phyloP scores from a whole-genome alignment of 2,888 invertebrate genomes.

The Ellobium chinense region DNA sequence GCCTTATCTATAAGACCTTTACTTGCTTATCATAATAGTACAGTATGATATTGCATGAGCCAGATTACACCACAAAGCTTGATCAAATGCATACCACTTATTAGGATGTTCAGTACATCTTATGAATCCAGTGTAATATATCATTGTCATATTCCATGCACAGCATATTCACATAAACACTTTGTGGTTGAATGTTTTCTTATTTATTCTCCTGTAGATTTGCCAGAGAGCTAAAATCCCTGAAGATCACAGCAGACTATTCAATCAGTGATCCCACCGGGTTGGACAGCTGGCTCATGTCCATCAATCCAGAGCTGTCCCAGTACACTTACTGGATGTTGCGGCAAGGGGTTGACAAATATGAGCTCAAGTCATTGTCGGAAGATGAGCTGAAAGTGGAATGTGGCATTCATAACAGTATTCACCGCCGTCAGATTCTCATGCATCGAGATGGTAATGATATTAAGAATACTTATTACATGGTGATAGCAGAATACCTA shows the following conservation, averaged over 20 bases:
- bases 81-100: no score
- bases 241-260: conserved; percentile 98
- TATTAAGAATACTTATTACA: no score
- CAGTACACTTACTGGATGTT: conserved; percentile 98
- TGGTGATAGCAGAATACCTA: no score
- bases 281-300: conserved; percentile 84
- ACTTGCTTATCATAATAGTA: no score
- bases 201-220: conserved; percentile 83
- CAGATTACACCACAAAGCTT: no score
- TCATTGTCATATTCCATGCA: no score
- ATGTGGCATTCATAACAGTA: conserved; percentile 95
- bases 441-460: conserved; percentile 33
- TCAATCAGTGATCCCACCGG: conserved; percentile 94
- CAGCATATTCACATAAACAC: no score
- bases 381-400: conserved; percentile 95
- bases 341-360: conserved; percentile 95
- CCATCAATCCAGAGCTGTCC: conserved; percentile 92
- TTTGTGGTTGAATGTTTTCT: background rate
- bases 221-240: conserved; percentile 92
- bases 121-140: no score
- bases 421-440: conserved; percentile 93
- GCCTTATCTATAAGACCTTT: no score
- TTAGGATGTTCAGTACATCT: no score
- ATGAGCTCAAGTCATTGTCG: conserved; percentile 89
- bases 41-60: no score